phyloP scores from a whole-genome alignment of 2,888 invertebrate genomes.

The Leptinotarsa rubiginosa region DNA sequence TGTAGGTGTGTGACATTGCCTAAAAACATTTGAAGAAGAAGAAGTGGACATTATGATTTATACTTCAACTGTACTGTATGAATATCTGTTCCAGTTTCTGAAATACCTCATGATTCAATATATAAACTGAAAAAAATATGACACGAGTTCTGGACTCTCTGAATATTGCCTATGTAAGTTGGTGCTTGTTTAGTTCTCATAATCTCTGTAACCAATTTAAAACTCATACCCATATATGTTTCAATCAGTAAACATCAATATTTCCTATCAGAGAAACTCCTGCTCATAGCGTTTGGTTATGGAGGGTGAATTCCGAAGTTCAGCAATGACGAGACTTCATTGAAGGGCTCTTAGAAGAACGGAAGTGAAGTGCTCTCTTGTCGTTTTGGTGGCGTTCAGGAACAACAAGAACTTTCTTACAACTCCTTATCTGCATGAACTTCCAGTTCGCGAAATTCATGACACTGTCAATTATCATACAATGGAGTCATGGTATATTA shows the following conservation, averaged over 20 bases:
- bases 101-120: too few species aligned
- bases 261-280: background rate
- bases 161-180: too few species aligned
- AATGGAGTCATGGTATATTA: background rate
- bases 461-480: constrained; percentile 23
- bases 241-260: background rate
- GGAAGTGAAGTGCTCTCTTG: constrained; percentile 36
- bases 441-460: constrained; percentile 21
- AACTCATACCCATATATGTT: background rate
- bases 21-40: too few species aligned
- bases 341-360: constrained; percentile 21
- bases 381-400: constrained; percentile 25
- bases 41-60: too few species aligned
- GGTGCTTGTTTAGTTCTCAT: too few species aligned
- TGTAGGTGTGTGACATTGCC: too few species aligned
- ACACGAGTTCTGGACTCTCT: too few species aligned
- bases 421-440: constrained; percentile 31
- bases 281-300: background rate
- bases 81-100: too few species aligned
- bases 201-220: too few species aligned
- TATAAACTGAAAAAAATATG: too few species aligned
- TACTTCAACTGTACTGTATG: too few species aligned
- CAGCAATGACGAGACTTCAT: constrained; percentile 10
- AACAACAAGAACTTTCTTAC: constrained; percentile 30
- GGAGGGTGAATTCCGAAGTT: constrained; percentile 16